Percentiles rank a stretch among this genome's conserved stretches.
phyloP scores from a whole-genome alignment of 2,797 vertebrate genomes.

The Sebastes kiyomatsui region DNA sequence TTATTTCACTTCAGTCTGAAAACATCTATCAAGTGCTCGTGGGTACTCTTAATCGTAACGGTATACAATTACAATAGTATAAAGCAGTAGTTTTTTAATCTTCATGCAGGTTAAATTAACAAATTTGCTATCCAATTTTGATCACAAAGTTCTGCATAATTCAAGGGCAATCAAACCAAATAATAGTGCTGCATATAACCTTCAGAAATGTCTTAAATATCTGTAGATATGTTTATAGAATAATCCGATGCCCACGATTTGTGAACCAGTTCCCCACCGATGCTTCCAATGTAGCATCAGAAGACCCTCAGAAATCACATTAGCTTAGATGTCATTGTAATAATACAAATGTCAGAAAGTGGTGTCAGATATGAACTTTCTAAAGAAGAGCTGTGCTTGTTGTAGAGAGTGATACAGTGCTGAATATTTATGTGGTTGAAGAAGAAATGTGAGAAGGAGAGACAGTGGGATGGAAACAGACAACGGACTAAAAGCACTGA shows the following conservation, averaged over 20 bases:
- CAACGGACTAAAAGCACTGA: conserved; percentile 8
- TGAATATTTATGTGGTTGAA: neutral
- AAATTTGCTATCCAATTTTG: conserved; percentile 5
- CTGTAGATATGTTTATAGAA: conserved; percentile 16
- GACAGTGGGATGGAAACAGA: conserved; percentile 2
- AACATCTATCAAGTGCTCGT: conserved; percentile 32
- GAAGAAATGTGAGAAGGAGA: neutral
- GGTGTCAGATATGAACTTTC: conserved; percentile 20
- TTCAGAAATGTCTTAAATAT: conserved; percentile 22
- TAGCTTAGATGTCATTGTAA: neutral
- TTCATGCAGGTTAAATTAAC: conserved; percentile 62
- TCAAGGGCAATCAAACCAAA: neutral
- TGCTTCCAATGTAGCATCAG: neutral
- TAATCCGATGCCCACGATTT: conserved; percentile 12
- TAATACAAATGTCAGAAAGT: conserved; percentile 6
- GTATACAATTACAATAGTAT: conserved; percentile 17
- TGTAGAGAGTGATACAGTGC: neutral
- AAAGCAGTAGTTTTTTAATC: conserved; percentile 11
- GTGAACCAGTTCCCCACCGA: neutral
- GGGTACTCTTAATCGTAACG: conserved; percentile 21
- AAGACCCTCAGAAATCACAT: conserved; percentile 2
- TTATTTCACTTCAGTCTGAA: conserved; percentile 49
- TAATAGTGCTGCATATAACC: conserved; percentile 23
- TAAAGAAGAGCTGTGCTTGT: conserved; percentile 50
- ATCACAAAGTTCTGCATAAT: conserved; percentile 28